Evolutionary conservation across 2,888 invertebrate species (phyloP), one percentile per base, ranked within the genome.

Genomic region (Polylopha cassiicola): DNA sequence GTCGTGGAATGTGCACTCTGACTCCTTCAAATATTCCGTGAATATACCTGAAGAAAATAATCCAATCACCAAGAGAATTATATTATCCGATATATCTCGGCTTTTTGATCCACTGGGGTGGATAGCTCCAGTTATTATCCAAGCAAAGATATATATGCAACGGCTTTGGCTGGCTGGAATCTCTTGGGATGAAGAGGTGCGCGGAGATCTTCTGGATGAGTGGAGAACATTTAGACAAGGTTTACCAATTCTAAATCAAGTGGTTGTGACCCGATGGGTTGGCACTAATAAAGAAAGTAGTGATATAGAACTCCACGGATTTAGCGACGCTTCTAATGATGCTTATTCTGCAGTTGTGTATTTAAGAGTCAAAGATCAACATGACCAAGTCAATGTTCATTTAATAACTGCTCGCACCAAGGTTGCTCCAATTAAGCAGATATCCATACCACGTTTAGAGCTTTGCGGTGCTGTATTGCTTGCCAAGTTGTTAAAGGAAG

Each of bases 401-500:
- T 21, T 32, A 17, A 13, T 38, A 4, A 20, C 22, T 6, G 17
- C 23, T 8, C 17, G 31, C 8, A 31, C 30, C 10, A 23, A 26
- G 4, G 31, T 34, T 9, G 33, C 33, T 1, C 29, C 29, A 3
- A 17, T 26, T 2, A 26, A n/a, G n/a, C n/a, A n/a, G n/a, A n/a
- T n/a, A 26, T 29, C 28, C 2, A 29, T 29, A 4, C 28, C 28
- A 18, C 6, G 22, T 2, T 13, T 37, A 4, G 37, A 28, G 18
- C 11, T 37, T 10, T 16, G 37, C n/a, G 37, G 27, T 3, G 37
- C 18, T 7, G 27, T 37, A 2, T 17, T 37, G 5, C n/a, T 26
- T 3, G 21, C 27, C 2, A 30, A 22, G 9, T 13, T 37, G 13
- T 14, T 30, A 14, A 26, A 15, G 14, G 20, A 37, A 20, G 17